Evolutionary conservation across 2,113 vertebrate genomes (phyloP).

Genomic region (Muscicapa adusta): DNA sequence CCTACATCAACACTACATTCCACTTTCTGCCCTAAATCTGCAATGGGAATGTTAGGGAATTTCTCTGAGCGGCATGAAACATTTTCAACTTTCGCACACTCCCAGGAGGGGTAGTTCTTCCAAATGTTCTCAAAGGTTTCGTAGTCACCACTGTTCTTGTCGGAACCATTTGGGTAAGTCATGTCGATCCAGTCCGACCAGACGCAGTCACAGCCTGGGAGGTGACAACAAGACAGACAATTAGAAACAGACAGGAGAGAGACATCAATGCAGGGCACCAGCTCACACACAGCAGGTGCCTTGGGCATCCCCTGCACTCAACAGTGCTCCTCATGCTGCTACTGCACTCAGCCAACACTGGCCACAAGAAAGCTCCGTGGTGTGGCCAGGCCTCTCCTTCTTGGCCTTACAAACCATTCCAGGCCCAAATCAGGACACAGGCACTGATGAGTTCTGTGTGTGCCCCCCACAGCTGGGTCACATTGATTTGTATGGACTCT

Average conservation of each 20-base stretch:
- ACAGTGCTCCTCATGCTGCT: not conserved
- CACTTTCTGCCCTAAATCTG: not conserved
- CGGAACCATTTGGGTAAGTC: not conserved
- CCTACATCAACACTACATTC: not conserved
- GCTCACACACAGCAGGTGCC: not conserved
- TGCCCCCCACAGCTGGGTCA: not conserved
- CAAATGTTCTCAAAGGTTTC: slow-evolving; percentile 28
- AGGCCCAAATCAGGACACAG: not conserved
- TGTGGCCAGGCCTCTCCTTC: not conserved
- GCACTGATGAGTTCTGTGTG: rapidly evolving
- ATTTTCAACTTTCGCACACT: not conserved
- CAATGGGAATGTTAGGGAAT: not conserved
- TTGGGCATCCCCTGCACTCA: not conserved
- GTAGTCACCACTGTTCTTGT: not conserved
- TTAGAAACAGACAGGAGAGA: not conserved
- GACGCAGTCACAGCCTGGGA: rapidly evolving
- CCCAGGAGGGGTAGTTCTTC: not conserved
- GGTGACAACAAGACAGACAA: not conserved
- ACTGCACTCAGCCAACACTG: not conserved
- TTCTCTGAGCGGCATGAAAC: not conserved
- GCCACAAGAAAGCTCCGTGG: not conserved
- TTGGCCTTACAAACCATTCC: not conserved
- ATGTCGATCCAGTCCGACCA: slow-evolving; percentile 7
- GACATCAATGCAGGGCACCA: not conserved
- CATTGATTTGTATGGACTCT: not conserved